phyloP scores from a whole-genome alignment of 2,113 vertebrate species.

The Varanus salvator region DNA sequence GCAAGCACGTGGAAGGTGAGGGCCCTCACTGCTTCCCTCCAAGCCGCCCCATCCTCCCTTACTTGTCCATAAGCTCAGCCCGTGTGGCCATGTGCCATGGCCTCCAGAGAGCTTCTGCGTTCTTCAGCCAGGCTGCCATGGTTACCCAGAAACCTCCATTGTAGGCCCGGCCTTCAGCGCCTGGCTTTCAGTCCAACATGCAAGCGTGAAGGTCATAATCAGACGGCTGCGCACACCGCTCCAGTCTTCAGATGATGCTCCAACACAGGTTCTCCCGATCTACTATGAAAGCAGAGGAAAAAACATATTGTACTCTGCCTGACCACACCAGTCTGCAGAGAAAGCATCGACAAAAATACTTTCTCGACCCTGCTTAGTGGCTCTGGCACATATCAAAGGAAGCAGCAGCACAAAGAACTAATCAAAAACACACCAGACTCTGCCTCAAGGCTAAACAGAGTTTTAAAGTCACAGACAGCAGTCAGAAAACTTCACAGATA shows the following conservation, averaged over 20 bases:
- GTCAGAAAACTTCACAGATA: not conserved
- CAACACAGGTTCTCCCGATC: too few relatives aligned
- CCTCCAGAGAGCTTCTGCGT: too few relatives aligned
- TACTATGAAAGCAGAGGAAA: not conserved
- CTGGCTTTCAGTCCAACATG: not conserved
- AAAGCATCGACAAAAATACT: too few relatives aligned
- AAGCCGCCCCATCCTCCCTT: not conserved
- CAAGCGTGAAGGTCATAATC: not conserved
- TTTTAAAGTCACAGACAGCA: not conserved
- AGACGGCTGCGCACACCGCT: too few relatives aligned
- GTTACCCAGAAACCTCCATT: not conserved
- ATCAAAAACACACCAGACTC: not conserved
- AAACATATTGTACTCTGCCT: too few relatives aligned
- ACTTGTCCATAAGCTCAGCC: not conserved
- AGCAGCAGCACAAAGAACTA: not conserved
- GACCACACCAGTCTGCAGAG: not conserved
- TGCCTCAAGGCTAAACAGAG: not conserved
- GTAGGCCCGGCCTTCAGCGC: not conserved
- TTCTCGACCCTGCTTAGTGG: not conserved
- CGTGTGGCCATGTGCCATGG: too few relatives aligned
- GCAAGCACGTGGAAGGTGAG: too few relatives aligned
- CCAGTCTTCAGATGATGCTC: not conserved
- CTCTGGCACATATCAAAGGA: not conserved
- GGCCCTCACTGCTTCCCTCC: not conserved
- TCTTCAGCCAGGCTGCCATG: not conserved